Percentiles rank a stretch among this genome's conserved stretches.
Conservation (phyloP, 2,888 invertebrate genomes). For the Caenorhabditis afra region DNA sequence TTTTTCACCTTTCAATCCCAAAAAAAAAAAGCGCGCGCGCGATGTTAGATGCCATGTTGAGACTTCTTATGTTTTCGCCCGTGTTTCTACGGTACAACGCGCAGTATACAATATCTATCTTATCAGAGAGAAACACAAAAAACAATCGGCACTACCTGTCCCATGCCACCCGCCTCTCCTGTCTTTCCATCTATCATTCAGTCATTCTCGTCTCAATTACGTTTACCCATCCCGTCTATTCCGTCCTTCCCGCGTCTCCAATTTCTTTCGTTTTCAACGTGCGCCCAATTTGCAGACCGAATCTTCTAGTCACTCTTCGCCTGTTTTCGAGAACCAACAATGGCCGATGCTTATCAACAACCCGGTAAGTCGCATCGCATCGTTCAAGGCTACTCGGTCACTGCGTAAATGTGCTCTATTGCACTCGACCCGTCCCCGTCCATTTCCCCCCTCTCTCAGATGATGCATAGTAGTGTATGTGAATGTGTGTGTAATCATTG, state of each 20-base stretch:
- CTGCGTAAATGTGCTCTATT: neutral
- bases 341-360: conserved; percentile 48
- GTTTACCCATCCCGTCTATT: neutral
- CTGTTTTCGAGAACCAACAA: conserved; percentile 20
- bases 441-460: no score
- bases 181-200: no score
- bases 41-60: no score
- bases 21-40: no score
- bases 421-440: no score
- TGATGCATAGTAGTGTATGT: no score
- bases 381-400: neutral
- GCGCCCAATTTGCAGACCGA: conserved; percentile 25
- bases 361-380: conserved; percentile 26
- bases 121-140: conserved; percentile 18
- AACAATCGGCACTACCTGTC: conserved; percentile 11
- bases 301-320: conserved; percentile 11
- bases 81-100: no score
- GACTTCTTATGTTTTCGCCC: no score
- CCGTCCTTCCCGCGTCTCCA: neutral
- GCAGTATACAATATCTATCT: neutral
- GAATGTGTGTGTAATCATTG: no score
- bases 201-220: conserved; percentile 10
- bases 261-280: conserved; percentile 4
- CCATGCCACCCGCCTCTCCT: neutral
- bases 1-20: neutral